Evolutionary conservation across 2,113 vertebrate genomes (phyloP).

Genomic region (Thunnus thynnus): DNA sequence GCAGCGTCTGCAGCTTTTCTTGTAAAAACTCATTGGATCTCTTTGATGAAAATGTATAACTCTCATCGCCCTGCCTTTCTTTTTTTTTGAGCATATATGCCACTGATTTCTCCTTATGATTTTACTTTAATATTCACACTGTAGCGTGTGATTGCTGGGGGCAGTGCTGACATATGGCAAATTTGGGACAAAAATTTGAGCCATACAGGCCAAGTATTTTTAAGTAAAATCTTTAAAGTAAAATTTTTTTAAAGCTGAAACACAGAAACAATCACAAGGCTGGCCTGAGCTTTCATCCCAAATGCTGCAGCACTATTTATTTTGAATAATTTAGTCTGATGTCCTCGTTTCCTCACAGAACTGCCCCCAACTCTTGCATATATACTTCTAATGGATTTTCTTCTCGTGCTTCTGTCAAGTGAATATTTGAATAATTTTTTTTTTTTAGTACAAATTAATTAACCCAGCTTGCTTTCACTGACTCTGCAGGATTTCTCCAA

Average conservation of each 20-base stretch:
- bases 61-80: not conserved
- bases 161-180: constrained; percentile 67
- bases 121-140: constrained; percentile 25
- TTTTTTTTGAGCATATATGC: constrained; percentile 4
- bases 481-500: not conserved
- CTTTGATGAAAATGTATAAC: constrained; percentile 38
- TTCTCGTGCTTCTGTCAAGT: constrained; percentile 14
- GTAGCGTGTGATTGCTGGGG: constrained; percentile 39
- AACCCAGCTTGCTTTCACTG: constrained; percentile 14
- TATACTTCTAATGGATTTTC: not conserved
- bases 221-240: constrained; percentile 46
- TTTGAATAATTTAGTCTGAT: constrained; percentile 13
- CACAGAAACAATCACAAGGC: constrained; percentile 4
- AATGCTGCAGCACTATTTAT: not conserved
- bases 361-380: constrained; percentile 19
- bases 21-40: constrained; percentile 49
- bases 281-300: not conserved
- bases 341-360: constrained; percentile 6
- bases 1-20: constrained; percentile 63
- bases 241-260: too few relatives aligned
- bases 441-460: not conserved
- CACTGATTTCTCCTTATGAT: constrained; percentile 4
- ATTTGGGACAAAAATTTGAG: constrained; percentile 69
- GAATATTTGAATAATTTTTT: not conserved
- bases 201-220: constrained; percentile 38